Evolutionary conservation across 2,797 vertebrate species (phyloP).

Genomic region (Tokudaia muenninki): DNA sequence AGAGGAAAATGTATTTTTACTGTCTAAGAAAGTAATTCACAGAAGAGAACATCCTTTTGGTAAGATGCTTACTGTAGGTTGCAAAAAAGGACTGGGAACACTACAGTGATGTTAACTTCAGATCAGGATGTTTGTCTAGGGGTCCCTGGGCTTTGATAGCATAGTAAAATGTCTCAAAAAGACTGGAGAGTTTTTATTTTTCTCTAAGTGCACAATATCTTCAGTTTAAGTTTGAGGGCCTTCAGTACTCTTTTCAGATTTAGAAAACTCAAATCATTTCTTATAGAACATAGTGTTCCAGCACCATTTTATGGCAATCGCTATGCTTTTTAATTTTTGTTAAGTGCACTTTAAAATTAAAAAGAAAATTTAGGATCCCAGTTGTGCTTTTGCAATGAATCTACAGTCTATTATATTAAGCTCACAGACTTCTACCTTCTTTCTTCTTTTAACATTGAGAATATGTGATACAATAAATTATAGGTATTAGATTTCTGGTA

Average conservation of each 20-base stretch:
- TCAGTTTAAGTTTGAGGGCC: not conserved
- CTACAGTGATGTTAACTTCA: not conserved
- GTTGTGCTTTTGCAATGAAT: slow-evolving; percentile 54
- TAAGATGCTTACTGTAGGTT: not conserved
- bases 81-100: not conserved
- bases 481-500: slow-evolving; percentile 28
- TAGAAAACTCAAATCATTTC: slow-evolving; percentile 54
- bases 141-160: not conserved
- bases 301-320: slow-evolving; percentile 7
- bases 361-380: slow-evolving; percentile 62
- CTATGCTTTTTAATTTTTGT: slow-evolving; percentile 33
- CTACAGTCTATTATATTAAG: slow-evolving; percentile 67
- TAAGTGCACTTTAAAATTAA: slow-evolving; percentile 74
- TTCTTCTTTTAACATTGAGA: slow-evolving; percentile 71
- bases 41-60: not conserved
- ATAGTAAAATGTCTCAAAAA: not conserved
- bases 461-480: slow-evolving; percentile 53
- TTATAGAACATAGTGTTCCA: not conserved
- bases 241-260: not conserved
- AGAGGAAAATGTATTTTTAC: not conserved
- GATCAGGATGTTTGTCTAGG: not conserved
- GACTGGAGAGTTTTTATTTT: not conserved
- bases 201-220: not conserved
- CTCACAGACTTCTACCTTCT: not conserved
- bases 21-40: not conserved